Conservation (phyloP, 2,888 invertebrate species). For the Stegana nigrithorax region DNA sequence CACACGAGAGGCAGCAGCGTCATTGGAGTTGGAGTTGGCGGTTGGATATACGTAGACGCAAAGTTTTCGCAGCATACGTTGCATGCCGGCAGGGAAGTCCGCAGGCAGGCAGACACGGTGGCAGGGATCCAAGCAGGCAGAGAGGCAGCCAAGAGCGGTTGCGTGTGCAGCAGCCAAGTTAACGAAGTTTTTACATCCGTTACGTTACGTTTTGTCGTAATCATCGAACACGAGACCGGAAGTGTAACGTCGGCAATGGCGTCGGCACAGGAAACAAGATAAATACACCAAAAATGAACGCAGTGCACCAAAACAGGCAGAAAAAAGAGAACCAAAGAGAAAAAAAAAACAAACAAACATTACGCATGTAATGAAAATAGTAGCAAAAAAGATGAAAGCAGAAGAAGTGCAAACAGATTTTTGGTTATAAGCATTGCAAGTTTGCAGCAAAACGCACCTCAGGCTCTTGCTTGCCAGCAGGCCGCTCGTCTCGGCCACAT, state of each 20-base stretch:
- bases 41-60: constrained; percentile 46
- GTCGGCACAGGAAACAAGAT: constrained; percentile 63
- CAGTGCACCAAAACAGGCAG: constrained; percentile 35
- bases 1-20: constrained; percentile 16
- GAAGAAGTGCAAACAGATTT: too few relatives aligned
- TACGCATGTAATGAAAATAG: constrained; percentile 39
- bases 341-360: constrained; percentile 33
- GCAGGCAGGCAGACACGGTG: too few relatives aligned
- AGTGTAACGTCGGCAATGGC: constrained; percentile 59
- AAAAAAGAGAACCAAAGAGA: constrained; percentile 25
- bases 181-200: constrained; percentile 64
- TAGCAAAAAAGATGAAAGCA: neutral
- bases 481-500: constrained; percentile 79
- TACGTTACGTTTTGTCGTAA: constrained; percentile 46
- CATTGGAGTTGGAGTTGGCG: too few relatives aligned
- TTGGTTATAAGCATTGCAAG: neutral
- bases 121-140: too few relatives aligned
- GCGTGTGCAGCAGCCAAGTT: constrained; percentile 45
- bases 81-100: constrained; percentile 30
- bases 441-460: too few relatives aligned
- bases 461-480: constrained; percentile 71
- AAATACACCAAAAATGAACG: constrained; percentile 40
- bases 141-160: too few relatives aligned
- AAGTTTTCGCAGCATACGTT: constrained; percentile 44
- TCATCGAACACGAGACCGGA: constrained; percentile 63